A percentile compares a stretch with the other conserved stretches of the same genome.
Conservation (phyloP, 1,140 invertebrate genomes). For the Tetramorium simillimum region DNA sequence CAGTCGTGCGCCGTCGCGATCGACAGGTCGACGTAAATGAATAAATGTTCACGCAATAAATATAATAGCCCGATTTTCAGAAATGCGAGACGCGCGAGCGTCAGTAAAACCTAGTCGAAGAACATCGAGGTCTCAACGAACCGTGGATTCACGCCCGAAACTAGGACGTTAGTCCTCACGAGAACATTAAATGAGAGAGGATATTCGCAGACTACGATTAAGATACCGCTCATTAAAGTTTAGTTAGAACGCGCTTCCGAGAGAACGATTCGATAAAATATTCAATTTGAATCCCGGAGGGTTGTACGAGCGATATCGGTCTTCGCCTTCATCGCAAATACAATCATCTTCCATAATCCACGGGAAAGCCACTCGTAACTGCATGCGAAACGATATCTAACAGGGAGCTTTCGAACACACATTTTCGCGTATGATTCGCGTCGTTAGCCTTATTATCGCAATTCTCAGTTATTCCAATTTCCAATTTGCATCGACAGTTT, state of each 20-base stretch:
- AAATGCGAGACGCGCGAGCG: background rate
- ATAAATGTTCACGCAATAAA: conserved; percentile 15
- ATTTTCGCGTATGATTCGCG: background rate
- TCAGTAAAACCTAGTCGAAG: background rate
- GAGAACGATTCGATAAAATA: conserved; percentile 24
- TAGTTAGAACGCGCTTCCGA: background rate
- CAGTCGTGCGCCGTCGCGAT: conserved; percentile 29
- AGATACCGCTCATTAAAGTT: conserved; percentile 18
- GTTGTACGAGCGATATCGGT: background rate
- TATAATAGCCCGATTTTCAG: background rate
- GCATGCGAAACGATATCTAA: background rate
- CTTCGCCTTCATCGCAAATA: conserved; percentile 6
- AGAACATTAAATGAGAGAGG: conserved; percentile 7
- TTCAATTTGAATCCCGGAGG: background rate
- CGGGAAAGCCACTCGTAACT: background rate
- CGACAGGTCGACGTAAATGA: conserved; percentile 26
- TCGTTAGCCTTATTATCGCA: conserved; percentile 1
- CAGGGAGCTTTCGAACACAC: background rate
- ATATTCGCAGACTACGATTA: conserved; percentile 25
- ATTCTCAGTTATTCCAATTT: background rate
- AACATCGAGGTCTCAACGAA: background rate
- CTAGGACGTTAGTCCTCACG: background rate
- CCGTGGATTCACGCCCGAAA: background rate
- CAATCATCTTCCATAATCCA: conserved; percentile 18
- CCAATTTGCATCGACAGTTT: background rate